Base-by-base conservation (phyloP, 1,140 invertebrate genomes). In the Drosophila neocordata region DNA sequence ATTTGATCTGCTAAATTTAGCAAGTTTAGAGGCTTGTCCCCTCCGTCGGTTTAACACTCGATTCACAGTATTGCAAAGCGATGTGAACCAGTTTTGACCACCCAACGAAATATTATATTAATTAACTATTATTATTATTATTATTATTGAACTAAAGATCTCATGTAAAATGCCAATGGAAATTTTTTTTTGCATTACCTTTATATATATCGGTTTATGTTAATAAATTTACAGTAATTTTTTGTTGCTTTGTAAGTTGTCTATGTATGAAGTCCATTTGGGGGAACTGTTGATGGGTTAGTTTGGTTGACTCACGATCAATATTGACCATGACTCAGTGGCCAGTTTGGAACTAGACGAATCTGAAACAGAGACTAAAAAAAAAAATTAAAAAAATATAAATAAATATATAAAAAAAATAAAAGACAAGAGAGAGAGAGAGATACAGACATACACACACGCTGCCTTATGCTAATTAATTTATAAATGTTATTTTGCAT, bases 391-490 rank as follows among this genome's bases (percentile, higher is more conserved):
- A 4, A 31, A 3, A 31, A 4, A 31, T 6, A 31, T 6, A 31
- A 31, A 31, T 31, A 24, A 55, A 53, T 9, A 18, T 53, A 53
- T 4, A 53, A 55, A 27, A 31, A 56, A 56, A 62, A 61, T 24
- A 24, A 44, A 13, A 15, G 7, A 13, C 12, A 3, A 15, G n/a
- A 15, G 38, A 41, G 38, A 31, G 4, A 31, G 4, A 41, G 38
- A 13, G 38, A 41, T 4, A 44, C 27, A 15, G 4, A 51, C 24
- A 53, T 64, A 52, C 44, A 34, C 52, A 65, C 66, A 52, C 62
- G 68, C 24, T 65, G 65, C 73, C 73, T 70, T 85, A 85, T 85
- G 82, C 82, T 87, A 87, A 87, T 87, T 87, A 82, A 81, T 82
- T 87, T 85, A 85, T 84, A 62, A 85, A 74, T 73, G 68, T 85